Conservation (phyloP, 2,113 vertebrate species). For the Paratilapia polleni region DNA sequence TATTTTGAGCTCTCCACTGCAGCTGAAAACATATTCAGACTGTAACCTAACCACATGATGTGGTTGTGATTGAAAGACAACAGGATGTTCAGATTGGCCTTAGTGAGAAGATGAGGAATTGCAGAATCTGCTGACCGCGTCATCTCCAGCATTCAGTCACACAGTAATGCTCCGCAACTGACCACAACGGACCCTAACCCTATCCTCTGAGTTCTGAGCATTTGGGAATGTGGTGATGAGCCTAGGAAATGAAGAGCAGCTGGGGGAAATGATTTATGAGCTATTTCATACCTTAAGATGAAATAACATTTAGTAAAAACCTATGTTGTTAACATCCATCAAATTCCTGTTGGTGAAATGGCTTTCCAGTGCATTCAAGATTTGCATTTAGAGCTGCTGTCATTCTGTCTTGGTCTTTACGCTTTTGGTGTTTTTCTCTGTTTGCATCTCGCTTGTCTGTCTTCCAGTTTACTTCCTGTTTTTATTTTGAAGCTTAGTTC, state of each 20-base stretch:
- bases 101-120: neutral
- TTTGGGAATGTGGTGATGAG: neutral
- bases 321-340: neutral
- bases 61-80: neutral
- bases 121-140: neutral
- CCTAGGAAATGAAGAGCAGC: neutral
- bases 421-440: neutral
- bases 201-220: neutral
- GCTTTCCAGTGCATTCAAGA: neutral
- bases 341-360: neutral
- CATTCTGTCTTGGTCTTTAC: neutral
- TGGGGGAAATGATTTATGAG: neutral
- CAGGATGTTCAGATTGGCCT: neutral
- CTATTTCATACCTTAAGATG: neutral
- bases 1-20: neutral
- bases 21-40: neutral
- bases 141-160: neutral
- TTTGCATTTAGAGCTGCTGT: neutral
- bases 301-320: neutral
- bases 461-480: too few relatives aligned
- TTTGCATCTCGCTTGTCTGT: too few relatives aligned
- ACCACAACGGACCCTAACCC: too few relatives aligned
- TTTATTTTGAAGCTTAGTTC: too few relatives aligned
- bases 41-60: neutral
- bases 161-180: neutral